phyloP scores from a whole-genome alignment of 2,113 vertebrate genomes.

The Arvicanthis niloticus region DNA sequence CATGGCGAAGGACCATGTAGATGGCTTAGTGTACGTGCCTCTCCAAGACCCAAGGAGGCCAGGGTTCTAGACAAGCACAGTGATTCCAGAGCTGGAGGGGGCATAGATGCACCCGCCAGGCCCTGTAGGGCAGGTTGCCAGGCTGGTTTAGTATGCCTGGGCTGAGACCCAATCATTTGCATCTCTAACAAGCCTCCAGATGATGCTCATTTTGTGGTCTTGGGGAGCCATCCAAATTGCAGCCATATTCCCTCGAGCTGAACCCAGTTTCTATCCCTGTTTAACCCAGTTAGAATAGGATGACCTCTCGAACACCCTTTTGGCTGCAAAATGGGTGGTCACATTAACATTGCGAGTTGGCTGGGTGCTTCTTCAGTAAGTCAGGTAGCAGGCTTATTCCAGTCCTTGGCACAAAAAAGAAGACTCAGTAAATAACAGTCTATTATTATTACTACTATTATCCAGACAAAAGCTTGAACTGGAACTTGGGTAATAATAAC shows the following conservation, averaged over 20 bases:
- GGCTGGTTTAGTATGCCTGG: neutral
- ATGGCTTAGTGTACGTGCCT: neutral
- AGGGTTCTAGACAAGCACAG: neutral
- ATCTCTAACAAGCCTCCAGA: conserved; percentile 35
- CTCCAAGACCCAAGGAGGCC: neutral
- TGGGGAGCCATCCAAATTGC: neutral
- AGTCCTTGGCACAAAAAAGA: neutral
- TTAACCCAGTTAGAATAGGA: neutral
- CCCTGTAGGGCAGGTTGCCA: neutral
- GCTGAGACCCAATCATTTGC: neutral
- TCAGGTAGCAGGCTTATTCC: neutral
- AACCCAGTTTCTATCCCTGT: neutral
- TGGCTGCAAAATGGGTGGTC: conserved; percentile 15
- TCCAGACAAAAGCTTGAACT: neutral
- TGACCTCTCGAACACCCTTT: neutral
- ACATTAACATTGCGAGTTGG: neutral
- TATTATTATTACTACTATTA: neutral
- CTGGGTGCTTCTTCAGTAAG: conserved; percentile 27
- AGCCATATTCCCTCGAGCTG: neutral
- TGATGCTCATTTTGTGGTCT: neutral
- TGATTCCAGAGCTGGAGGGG: neutral
- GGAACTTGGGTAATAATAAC: neutral
- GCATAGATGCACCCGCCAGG: neutral
- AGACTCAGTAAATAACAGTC: conserved; percentile 2
- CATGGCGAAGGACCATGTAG: neutral